Evolutionary conservation across 2,797 vertebrate genomes (phyloP).

Genomic region (Darevskia mixta): DNA sequence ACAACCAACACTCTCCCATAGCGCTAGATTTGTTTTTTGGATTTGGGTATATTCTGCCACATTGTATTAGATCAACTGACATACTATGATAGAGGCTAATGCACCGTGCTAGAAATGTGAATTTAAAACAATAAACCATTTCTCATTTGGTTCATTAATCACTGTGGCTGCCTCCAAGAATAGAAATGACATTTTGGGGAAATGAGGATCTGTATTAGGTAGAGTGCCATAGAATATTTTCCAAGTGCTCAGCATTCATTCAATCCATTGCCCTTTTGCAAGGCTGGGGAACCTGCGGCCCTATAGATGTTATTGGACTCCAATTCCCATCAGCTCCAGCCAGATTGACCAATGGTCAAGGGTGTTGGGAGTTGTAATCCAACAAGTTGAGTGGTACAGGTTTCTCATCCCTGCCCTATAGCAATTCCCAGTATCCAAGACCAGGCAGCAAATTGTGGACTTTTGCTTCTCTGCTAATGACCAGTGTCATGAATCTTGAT

Average conservation of each 20-base stretch:
- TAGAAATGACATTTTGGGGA: slow-evolving; percentile 58
- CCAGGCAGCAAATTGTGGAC: not conserved
- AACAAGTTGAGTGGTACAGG: too few species aligned
- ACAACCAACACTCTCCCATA: slow-evolving; percentile 48
- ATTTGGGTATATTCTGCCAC: slow-evolving; percentile 68
- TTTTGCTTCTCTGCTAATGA: not conserved
- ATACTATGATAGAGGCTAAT: slow-evolving; percentile 68
- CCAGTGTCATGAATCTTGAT: not conserved
- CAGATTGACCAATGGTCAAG: too few species aligned
- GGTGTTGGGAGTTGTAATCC: too few species aligned
- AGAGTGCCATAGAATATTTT: slow-evolving; percentile 17
- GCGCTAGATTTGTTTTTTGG: slow-evolving; percentile 58
- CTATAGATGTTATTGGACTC: too few species aligned
- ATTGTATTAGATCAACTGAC: slow-evolving; percentile 58
- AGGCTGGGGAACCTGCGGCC: too few species aligned
- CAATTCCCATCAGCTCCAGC: too few species aligned
- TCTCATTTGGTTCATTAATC: slow-evolving; percentile 60
- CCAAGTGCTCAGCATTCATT: slow-evolving; percentile 40
- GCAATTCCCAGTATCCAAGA: slow-evolving; percentile 31
- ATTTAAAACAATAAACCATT: slow-evolving; percentile 60
- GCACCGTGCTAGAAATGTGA: slow-evolving; percentile 56
- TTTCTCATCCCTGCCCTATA: not conserved
- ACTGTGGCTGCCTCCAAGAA: slow-evolving; percentile 47
- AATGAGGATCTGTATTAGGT: slow-evolving; percentile 22
- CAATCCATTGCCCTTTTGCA: slow-evolving; percentile 33